Percentiles rank a stretch among this genome's conserved stretches.
Conservation (phyloP, 2,113 vertebrate species). For the Hippocampus guttulatus region DNA sequence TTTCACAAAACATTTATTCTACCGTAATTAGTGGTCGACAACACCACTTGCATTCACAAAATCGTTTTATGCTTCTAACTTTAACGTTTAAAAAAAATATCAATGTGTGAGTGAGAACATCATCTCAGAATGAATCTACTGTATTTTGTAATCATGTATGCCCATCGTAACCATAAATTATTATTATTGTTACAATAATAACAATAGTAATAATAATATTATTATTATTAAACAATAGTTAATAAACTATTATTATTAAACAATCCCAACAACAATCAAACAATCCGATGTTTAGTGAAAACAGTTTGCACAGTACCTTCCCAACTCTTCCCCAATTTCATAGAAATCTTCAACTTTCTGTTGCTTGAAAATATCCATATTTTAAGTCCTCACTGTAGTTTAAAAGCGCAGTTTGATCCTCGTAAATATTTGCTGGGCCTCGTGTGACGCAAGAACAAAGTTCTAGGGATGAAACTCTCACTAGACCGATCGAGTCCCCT, state of each 20-base stretch:
- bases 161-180: neutral
- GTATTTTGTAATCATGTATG: neutral
- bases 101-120: too few relatives aligned
- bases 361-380: constrained; percentile 87
- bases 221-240: too few relatives aligned
- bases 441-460: neutral
- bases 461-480: neutral
- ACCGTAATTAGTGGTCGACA: neutral
- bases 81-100: too few relatives aligned
- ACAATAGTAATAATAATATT: too few relatives aligned
- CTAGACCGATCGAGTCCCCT: neutral
- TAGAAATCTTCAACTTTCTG: constrained; percentile 90
- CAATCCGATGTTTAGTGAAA: neutral
- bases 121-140: too few relatives aligned
- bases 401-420: neutral
- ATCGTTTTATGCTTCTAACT: neutral
- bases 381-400: constrained; percentile 64
- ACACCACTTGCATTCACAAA: neutral
- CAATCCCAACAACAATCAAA: neutral
- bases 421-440: neutral
- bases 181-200: neutral
- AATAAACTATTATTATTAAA: too few relatives aligned
- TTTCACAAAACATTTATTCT: neutral
- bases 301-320: constrained; percentile 75
- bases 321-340: constrained; percentile 86